Evolutionary conservation across 2,113 vertebrate genomes (phyloP).

Genomic region (Cyanoliseus patagonus): DNA sequence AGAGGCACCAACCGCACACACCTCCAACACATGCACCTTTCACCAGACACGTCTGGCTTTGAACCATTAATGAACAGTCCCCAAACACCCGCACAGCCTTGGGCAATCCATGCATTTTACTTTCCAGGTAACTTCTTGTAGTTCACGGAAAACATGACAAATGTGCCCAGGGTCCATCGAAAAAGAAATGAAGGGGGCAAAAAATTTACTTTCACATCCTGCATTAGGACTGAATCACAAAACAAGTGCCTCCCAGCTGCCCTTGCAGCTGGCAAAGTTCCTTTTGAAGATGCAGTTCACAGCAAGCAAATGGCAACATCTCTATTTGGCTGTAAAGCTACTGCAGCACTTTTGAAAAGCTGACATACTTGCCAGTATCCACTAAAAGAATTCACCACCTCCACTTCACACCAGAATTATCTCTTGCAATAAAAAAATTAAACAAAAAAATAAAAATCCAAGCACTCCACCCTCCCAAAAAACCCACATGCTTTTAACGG

Average conservation of each 20-base stretch:
- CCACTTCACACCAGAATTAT: background rate
- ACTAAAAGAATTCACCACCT: background rate
- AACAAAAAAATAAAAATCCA: too few species aligned
- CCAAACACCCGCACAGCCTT: background rate
- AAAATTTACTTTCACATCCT: background rate
- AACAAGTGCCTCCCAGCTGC: background rate
- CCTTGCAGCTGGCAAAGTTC: background rate
- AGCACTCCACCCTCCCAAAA: background rate
- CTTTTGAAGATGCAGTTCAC: background rate
- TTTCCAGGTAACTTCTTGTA: background rate
- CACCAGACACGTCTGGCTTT: background rate
- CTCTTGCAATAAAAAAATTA: background rate
- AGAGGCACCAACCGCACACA: background rate
- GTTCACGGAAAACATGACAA: background rate
- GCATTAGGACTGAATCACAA: background rate
- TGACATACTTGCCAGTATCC: background rate
- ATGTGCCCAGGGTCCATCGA: background rate
- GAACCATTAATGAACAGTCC: background rate
- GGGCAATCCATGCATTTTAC: background rate
- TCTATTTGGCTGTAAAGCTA: background rate
- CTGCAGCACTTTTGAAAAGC: background rate
- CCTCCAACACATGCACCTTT: background rate
- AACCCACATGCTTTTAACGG: background rate
- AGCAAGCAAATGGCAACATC: background rate
- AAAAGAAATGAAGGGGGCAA: background rate